phyloP scores from a whole-genome alignment of 2,888 invertebrate species.

The Sinhomidia bicolor region DNA sequence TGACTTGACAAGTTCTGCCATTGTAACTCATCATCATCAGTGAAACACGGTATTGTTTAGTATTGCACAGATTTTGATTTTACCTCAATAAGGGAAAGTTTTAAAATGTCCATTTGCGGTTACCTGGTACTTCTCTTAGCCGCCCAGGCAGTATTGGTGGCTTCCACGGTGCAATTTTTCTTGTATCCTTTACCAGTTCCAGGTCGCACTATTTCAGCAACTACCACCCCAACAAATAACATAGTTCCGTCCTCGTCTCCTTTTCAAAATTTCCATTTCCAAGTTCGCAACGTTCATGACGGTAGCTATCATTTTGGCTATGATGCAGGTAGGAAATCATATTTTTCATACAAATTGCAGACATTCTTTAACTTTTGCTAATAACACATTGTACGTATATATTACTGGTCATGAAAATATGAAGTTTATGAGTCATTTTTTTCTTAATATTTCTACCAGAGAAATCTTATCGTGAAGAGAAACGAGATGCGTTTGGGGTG shows the following conservation, averaged over 20 bases:
- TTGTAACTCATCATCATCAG: background rate
- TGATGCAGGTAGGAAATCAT: conserved; percentile 66
- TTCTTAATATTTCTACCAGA: conserved; percentile 80
- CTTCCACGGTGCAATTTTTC: conserved; percentile 63
- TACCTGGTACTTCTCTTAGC: conserved; percentile 28
- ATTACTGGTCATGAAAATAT: background rate
- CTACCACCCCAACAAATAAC: background rate
- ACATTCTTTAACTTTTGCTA: background rate
- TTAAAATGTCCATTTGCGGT: conserved; percentile 46
- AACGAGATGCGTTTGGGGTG: conserved; percentile 87
- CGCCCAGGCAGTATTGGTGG: conserved; percentile 40
- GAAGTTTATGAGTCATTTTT: conserved; percentile 44
- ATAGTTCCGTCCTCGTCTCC: conserved; percentile 17
- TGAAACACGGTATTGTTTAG: background rate
- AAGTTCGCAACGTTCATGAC: conserved; percentile 68
- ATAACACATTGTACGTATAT: conserved; percentile 3
- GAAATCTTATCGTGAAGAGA: conserved; percentile 88
- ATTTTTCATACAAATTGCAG: background rate
- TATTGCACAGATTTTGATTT: too few species aligned
- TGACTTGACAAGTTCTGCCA: conserved; percentile 54
- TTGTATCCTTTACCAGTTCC: conserved; percentile 63
- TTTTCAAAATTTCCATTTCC: conserved; percentile 67
- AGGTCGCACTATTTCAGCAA: conserved; percentile 32
- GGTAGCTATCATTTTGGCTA: conserved; percentile 75
- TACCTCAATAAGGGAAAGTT: too few species aligned